Percentiles rank a stretch among this genome's conserved stretches.
Conservation (phyloP, 2,888 invertebrate species). For the Antitype chi region DNA sequence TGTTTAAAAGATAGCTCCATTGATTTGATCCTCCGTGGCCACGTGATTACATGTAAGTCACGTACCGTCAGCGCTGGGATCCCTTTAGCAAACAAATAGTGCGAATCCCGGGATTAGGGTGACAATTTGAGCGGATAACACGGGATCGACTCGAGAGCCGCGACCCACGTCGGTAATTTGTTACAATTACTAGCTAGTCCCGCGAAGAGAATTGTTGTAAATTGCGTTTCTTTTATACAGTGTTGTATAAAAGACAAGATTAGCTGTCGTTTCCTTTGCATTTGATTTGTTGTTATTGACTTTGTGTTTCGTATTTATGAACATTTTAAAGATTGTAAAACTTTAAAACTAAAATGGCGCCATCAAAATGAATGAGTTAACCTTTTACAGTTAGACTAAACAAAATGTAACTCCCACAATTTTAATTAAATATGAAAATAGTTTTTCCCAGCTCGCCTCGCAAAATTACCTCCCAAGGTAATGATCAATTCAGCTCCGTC, state of each 20-base stretch:
- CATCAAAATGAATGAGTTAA: background rate
- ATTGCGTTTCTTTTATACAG: constrained; percentile 55
- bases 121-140: constrained; percentile 84
- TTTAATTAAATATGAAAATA: constrained; percentile 53
- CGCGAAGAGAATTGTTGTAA: constrained; percentile 66
- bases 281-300: constrained; percentile 9
- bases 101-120: constrained; percentile 79
- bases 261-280: constrained; percentile 20
- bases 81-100: constrained; percentile 88
- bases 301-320: background rate
- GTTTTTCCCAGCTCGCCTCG: constrained; percentile 25
- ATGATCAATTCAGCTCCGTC: constrained; percentile 35
- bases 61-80: constrained; percentile 77
- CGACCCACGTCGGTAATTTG: constrained; percentile 79
- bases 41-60: constrained; percentile 77
- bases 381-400: constrained; percentile 22
- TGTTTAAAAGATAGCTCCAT: constrained; percentile 43
- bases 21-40: constrained; percentile 31
- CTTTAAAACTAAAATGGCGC: background rate
- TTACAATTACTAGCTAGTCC: constrained; percentile 82
- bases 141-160: constrained; percentile 76
- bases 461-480: constrained; percentile 45
- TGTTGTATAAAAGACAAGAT: constrained; percentile 49
- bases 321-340: constrained; percentile 6
- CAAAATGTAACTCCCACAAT: constrained; percentile 37